A percentile compares a stretch with the other conserved stretches of the same genome.
phyloP scores from a whole-genome alignment of 2,113 vertebrate genomes.

The Gymnocephalus cernua region DNA sequence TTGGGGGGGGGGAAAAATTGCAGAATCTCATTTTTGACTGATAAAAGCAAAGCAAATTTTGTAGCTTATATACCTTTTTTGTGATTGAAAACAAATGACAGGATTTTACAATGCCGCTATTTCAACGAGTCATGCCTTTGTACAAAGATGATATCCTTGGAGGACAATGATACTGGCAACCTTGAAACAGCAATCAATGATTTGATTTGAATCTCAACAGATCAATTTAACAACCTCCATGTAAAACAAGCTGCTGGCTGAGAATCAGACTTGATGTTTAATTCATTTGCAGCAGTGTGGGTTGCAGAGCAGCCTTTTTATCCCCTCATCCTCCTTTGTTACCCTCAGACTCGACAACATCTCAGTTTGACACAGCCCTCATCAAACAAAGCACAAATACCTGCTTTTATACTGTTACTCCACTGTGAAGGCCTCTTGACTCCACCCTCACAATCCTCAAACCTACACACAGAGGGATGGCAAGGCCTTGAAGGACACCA shows the following conservation, averaged over 20 bases:
- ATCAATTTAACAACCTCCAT: constrained; percentile 37
- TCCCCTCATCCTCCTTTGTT: constrained; percentile 12
- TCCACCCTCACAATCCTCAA: constrained; percentile 64
- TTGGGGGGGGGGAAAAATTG: constrained; percentile 20
- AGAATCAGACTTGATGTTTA: constrained; percentile 45
- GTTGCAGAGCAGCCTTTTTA: constrained; percentile 54
- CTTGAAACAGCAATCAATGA: constrained; percentile 33
- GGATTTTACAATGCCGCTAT: constrained; percentile 59
- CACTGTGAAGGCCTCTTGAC: constrained; percentile 83
- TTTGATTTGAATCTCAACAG: constrained; percentile 45
- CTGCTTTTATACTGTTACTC: constrained; percentile 80
- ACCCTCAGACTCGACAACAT: constrained; percentile 51
- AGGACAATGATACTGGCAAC: constrained; percentile 50
- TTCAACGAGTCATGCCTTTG: constrained; percentile 57
- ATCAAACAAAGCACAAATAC: constrained; percentile 81
- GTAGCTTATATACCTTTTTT: constrained; percentile 59
- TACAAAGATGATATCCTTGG: constrained; percentile 38
- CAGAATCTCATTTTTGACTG: constrained; percentile 54
- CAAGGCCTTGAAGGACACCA: constrained; percentile 57
- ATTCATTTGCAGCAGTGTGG: constrained; percentile 38
- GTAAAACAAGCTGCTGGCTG: constrained; percentile 50
- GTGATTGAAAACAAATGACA: constrained; percentile 40
- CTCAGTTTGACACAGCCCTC: constrained; percentile 55
- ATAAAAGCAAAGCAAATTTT: constrained; percentile 61
- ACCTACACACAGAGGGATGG: constrained; percentile 39